Conservation (phyloP, 2,888 invertebrate species). For the Mongoloraphidia duomilia region DNA sequence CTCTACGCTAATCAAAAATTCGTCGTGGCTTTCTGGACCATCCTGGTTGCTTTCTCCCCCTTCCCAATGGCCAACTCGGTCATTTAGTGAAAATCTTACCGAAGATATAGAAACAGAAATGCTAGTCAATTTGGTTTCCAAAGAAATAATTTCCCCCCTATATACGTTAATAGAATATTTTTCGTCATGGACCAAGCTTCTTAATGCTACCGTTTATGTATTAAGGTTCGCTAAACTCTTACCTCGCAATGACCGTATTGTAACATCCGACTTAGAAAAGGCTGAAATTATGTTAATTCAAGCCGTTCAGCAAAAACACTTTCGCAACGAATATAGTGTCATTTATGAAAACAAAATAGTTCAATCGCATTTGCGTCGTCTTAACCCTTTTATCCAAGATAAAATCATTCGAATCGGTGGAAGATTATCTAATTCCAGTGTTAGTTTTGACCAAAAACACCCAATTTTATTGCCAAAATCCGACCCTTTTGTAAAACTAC, state of each 20-base stretch:
- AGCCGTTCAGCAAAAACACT: not conserved
- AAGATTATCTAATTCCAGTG: not conserved
- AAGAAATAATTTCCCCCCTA: too few species aligned
- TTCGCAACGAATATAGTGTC: not conserved
- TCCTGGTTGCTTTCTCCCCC: too few species aligned
- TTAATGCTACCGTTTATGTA: too few species aligned
- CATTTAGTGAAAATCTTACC: too few species aligned
- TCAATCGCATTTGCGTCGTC: not conserved
- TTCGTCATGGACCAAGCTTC: too few species aligned
- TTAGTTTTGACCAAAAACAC: not conserved
- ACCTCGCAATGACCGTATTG: too few species aligned
- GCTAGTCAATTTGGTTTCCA: too few species aligned
- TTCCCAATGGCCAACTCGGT: not conserved
- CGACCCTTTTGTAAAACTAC: not conserved
- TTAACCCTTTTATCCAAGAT: not conserved
- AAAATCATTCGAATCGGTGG: not conserved
- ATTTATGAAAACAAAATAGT: not conserved
- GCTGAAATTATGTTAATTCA: not conserved
- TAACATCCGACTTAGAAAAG: too few species aligned
- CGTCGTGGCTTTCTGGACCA: slow-evolving; percentile 3
- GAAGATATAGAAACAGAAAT: too few species aligned
- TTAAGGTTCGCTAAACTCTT: too few species aligned
- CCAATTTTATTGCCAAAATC: not conserved
- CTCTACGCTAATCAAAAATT: not conserved
- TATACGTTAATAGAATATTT: too few species aligned